Percentiles rank a stretch among this genome's conserved stretches.
These are phyloP conservation scores for Eupelmus urozonus DNA, from an alignment of 2,888 invertebrate species.

Conservation along the genomic window DNA sequence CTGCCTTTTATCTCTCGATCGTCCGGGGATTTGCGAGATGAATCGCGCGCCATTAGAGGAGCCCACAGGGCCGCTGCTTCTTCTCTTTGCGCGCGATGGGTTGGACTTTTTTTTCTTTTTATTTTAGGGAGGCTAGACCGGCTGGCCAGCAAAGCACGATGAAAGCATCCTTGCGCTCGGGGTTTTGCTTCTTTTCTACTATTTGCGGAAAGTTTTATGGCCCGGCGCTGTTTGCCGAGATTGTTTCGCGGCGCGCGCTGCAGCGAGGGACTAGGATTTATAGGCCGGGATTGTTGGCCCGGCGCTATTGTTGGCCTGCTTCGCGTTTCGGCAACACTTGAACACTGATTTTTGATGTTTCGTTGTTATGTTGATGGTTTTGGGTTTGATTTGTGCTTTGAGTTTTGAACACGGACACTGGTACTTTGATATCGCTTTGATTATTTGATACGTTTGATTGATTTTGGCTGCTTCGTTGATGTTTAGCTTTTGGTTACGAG, in stretches of 20 bases:
- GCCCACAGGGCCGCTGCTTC: constrained; percentile 20
- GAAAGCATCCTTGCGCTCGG: neutral
- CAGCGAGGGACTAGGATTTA: neutral
- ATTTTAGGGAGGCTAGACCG: too few relatives aligned
- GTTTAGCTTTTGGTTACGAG: too few relatives aligned
- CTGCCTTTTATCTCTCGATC: constrained; percentile 56
- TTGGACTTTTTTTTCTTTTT: neutral
- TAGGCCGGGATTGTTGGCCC: neutral
- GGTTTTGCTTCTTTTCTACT: neutral
- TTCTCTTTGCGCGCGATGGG: neutral
- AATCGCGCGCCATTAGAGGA: constrained; percentile 61
- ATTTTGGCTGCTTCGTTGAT: too few relatives aligned
- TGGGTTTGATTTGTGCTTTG: neutral
- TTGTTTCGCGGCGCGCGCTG: neutral
- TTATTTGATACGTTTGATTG: too few relatives aligned
- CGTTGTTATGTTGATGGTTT: neutral
- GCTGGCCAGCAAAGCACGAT: neutral
- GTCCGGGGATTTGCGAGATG: constrained; percentile 52
- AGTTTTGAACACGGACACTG: too few relatives aligned
- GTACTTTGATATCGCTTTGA: too few relatives aligned
- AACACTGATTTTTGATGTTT: neutral
- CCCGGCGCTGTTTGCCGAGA: neutral
- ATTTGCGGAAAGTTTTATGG: neutral
- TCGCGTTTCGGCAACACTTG: neutral
- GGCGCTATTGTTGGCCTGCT: neutral